Conservation (phyloP, 2,113 vertebrate genomes). For the Megaptera novaeangliae region DNA sequence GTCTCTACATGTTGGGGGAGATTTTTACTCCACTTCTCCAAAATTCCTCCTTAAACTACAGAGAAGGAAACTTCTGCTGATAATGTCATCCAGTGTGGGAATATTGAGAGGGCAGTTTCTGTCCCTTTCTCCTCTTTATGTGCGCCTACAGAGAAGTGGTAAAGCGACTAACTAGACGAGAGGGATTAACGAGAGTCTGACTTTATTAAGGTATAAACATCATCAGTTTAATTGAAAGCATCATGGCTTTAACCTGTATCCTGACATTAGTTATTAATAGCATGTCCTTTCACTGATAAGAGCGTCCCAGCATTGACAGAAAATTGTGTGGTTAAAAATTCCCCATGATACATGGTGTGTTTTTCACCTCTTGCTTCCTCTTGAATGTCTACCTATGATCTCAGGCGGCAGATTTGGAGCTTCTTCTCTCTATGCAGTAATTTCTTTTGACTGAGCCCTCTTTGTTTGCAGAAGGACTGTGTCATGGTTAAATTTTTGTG, state of each 20-base stretch:
- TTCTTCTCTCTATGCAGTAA: background rate
- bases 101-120: background rate
- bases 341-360: fast-evolving
- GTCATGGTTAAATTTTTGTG: background rate
- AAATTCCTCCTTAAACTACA: background rate
- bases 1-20: background rate
- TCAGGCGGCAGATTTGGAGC: background rate
- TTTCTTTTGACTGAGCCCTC: background rate
- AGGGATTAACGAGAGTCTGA: background rate
- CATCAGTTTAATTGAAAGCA: background rate
- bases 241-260: background rate
- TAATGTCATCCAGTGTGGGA: background rate
- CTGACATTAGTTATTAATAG: background rate
- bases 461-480: background rate
- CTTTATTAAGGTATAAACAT: background rate
- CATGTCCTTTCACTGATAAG: background rate
- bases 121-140: background rate
- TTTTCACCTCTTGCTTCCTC: background rate
- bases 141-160: background rate
- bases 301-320: background rate
- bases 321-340: background rate
- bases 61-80: background rate
- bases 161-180: background rate
- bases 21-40: background rate
- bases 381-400: background rate